Base-by-base conservation (phyloP, 2,797 vertebrate genomes). In the Hybognathus amarus region DNA sequence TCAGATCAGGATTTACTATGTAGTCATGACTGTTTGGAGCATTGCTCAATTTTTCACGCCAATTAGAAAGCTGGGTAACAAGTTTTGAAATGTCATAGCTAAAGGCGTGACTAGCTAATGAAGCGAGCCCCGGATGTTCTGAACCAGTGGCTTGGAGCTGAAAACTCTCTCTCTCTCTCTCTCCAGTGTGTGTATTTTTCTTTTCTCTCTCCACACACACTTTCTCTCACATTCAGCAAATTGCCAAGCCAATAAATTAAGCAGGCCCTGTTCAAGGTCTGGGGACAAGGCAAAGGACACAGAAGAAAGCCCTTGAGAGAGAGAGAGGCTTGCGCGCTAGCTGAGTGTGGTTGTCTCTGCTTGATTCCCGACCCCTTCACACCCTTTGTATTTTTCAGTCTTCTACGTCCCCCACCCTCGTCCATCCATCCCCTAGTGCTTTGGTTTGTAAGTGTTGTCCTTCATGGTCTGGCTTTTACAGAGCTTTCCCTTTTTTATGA, bases 41-140 rank as follows among this genome's bases (percentile, higher is more conserved):
- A 66, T 64, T 78, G 83, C 89, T 87, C 87, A 90, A 93, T 93
- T 92, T 92, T 93, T 93, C 90, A 92, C 54, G 36, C 90, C 91
- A 94, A 93, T 94, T 93, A 93, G 86, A 91, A 90, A 88, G 88
- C 88, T 67, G 52, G 84, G 88, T 90, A 91, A 91, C 90, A 90
- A 89, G 90, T 92, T 92, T 92, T 91, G 87, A 94, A 95, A 95
- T 95, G 94, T 93, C 93, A 94, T 88, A 87, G 90, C 92, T 92
- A 90, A 89, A 92, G 92, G 91, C 84, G 84, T 88, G 90, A 92
- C 92, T 88, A 87, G 90, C 92, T 94, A 95, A 95, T 94, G 94
- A 94, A 93, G 92, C 92, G 87, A 80, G 84, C 87, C 90, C 87
- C 71, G 79, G 86, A 87, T 89, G 92, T 93, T 93, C 90, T 92